Conservation (phyloP, 2,888 invertebrate genomes). For the Drosophila neonasuta region DNA sequence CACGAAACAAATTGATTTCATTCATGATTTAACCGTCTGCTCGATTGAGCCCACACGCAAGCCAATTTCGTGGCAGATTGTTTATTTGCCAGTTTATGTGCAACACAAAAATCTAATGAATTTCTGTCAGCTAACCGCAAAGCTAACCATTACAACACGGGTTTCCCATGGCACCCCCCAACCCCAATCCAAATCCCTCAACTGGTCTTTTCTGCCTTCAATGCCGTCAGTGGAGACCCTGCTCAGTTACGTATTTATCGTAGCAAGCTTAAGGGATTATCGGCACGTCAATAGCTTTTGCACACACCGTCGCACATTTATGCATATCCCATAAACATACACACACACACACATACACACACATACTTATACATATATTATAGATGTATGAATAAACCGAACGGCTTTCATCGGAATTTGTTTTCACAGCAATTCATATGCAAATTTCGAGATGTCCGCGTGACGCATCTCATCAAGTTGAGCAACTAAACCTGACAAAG, state of each 20-base stretch:
- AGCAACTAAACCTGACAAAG: constrained; percentile 9
- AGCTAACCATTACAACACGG: constrained; percentile 3
- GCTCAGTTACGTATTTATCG: constrained; percentile 34
- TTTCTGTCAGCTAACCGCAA: constrained; percentile 51
- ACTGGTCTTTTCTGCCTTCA: neutral
- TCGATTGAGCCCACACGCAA: constrained; percentile 63
- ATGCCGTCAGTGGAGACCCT: neutral
- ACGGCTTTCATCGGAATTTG: constrained; percentile 37
- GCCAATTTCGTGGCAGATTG: constrained; percentile 61
- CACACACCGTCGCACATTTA: constrained; percentile 24
- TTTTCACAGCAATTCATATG: constrained; percentile 41
- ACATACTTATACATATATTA: constrained; percentile 4
- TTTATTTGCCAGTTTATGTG: constrained; percentile 57
- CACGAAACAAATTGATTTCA: constrained; percentile 67
- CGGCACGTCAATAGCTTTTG: constrained; percentile 48
- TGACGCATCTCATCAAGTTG: constrained; percentile 27
- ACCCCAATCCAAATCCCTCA: neutral
- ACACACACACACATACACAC: neutral
- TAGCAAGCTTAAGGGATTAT: constrained; percentile 70
- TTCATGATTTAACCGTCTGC: constrained; percentile 69
- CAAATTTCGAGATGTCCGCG: constrained; percentile 40
- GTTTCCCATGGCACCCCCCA: neutral
- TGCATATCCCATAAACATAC: constrained; percentile 22
- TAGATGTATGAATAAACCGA: constrained; percentile 20
- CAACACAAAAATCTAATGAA: constrained; percentile 48